Base-by-base conservation (phyloP, 92 coral and sea anemone species). In the Palythoa grandis region DNA sequence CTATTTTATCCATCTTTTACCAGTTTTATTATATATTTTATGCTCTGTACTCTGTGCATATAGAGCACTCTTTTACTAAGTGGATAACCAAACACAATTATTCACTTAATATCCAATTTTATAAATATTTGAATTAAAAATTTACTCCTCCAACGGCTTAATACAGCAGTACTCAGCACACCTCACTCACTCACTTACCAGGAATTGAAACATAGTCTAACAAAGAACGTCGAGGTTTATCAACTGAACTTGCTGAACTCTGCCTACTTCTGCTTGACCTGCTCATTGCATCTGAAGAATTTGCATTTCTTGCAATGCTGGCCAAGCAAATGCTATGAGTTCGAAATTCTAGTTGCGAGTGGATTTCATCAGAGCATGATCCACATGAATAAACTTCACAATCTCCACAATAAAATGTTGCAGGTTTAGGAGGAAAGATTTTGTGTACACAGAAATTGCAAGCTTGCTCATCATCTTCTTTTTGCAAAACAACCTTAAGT, bases 341-440 rank as follows among this genome's bases (percentile, higher is more conserved):
- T 77, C 95, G 89, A 82, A 95, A 97, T 82, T 97, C 98, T 76
- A 97, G 25, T 68, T 93, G 97, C 7, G 96, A 93, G 75, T 97
- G 99, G 77, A 97, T 97, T 70, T 91, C 93, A 74, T 97, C 99
- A 12, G 95, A 97, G 50, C 99, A 97, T 63, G 90, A 84, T 9
- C 99, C 99, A 71, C 99, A 97, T 5, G 92, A 88, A 22, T 79
- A 90, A 35, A 97, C 95, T 8, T 91, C 95, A 84, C 99, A 97
- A 52, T 97, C 98, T 3, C 89, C 88, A 57, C 99, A 97, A 53
- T 88, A 91, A 43, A 97, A 91, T 4, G 98, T 92, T 1, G 95
- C 99, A 11, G 95, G 88, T 88, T 91, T 93, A 11, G 99, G 95
- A n/a, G 99, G 99, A 61, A 93, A 97, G 74, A 95, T 98, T 88